phyloP scores from a whole-genome alignment of 37 sponge, comb jelly and placozoan genomes.

The Bolinopsis microptera region DNA sequence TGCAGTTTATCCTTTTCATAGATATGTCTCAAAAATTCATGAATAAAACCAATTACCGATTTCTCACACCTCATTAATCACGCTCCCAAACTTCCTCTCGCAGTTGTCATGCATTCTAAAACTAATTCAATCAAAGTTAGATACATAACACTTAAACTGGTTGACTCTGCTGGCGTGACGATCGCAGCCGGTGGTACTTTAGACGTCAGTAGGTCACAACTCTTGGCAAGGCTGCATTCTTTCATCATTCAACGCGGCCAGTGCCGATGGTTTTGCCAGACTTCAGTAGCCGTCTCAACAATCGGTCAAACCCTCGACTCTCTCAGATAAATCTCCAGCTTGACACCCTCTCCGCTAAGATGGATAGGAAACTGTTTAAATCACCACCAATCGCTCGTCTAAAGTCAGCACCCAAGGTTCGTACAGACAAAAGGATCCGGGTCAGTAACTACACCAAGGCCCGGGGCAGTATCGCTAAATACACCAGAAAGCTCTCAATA shows the following conservation, averaged over 20 bases:
- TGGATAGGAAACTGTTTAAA: constrained; percentile 65
- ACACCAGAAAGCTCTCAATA: constrained; percentile 26
- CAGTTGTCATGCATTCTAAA: neutral
- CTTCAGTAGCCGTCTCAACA: neutral
- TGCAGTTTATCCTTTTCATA: neutral
- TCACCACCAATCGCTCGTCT: constrained; percentile 61
- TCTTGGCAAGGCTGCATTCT: neutral
- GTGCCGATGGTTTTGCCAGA: neutral
- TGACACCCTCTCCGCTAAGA: neutral
- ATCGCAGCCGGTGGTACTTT: neutral
- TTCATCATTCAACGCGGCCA: neutral
- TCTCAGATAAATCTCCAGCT: constrained; percentile 18
- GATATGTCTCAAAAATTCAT: neutral
- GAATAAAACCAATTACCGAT: neutral
- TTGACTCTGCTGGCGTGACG: neutral
- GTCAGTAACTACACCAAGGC: constrained; percentile 40
- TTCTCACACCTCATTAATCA: neutral
- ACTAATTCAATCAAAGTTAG: constrained; percentile 3
- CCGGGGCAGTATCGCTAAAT: neutral
- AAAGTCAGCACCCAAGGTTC: constrained; percentile 54
- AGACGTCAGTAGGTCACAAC: neutral
- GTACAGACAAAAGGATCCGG: constrained; percentile 42
- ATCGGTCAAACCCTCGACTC: neutral
- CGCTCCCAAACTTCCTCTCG: neutral
- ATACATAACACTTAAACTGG: neutral